These are phyloP conservation scores for Cairina moschata DNA, from an alignment of 2,113 vertebrate species.

Conservation along the genomic window DNA sequence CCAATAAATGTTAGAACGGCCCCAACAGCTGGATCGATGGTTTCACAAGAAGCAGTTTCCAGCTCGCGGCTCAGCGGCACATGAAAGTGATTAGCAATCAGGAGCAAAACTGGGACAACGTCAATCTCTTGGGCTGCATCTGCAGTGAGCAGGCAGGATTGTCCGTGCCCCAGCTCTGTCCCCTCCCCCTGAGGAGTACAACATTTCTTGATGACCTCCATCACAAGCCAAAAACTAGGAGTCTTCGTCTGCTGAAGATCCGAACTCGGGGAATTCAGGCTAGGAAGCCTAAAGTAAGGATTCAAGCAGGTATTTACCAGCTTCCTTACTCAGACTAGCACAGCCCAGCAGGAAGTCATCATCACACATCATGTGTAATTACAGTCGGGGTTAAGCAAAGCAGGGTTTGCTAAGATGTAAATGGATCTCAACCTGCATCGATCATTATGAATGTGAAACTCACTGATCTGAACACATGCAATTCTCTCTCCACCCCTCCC, in stretches of 20 bases:
- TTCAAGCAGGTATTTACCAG: background rate
- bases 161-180: background rate
- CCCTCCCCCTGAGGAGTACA: background rate
- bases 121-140: background rate
- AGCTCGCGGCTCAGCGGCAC: fast-evolving
- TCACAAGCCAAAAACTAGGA: background rate
- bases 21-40: background rate
- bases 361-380: background rate
- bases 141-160: background rate
- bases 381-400: background rate
- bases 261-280: background rate
- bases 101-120: fast-evolving
- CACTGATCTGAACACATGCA: background rate
- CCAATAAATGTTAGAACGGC: background rate
- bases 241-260: background rate
- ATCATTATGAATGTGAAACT: background rate
- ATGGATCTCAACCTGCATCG: background rate
- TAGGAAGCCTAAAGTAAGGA: background rate
- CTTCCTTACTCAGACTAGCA: background rate
- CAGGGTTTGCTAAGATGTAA: background rate
- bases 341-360: background rate
- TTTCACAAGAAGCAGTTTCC: background rate
- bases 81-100: background rate
- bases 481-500: background rate
- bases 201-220: background rate